Conservation (phyloP, 1,140 invertebrate species). For the Macrostomum lignano region DNA sequence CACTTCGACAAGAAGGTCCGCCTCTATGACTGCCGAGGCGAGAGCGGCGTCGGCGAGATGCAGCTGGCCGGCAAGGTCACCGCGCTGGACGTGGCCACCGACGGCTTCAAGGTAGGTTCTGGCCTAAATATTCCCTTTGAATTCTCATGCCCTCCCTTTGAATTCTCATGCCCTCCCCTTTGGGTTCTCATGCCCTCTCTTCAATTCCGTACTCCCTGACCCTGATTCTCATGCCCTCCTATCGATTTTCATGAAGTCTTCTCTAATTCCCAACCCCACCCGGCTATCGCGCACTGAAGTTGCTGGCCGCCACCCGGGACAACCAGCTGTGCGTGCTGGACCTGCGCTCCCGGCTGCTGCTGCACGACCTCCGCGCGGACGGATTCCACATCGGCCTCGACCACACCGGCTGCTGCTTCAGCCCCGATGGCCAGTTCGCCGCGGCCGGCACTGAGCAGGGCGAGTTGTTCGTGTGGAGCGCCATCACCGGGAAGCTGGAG, state of each 20-base stretch:
- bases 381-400: slow-evolving; percentile 77
- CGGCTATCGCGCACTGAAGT: no score
- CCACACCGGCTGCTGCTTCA: slow-evolving; percentile 47
- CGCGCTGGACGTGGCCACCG: slow-evolving; percentile 63
- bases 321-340: slow-evolving; percentile 75
- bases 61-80: slow-evolving; percentile 67
- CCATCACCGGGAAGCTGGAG: slow-evolving; percentile 41
- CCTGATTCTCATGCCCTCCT: neutral
- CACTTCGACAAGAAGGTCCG: slow-evolving; percentile 85
- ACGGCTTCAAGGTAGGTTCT: slow-evolving; percentile 15
- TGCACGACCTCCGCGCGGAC: slow-evolving; percentile 42
- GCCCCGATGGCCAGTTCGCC: slow-evolving; percentile 55
- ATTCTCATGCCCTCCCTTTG: neutral
- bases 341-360: slow-evolving; percentile 51
- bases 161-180: neutral
- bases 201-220: slow-evolving; percentile 2
- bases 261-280: no score
- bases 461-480: slow-evolving; percentile 63
- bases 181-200: neutral
- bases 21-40: slow-evolving; percentile 50
- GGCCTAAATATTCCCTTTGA: neutral
- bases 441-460: slow-evolving; percentile 66
- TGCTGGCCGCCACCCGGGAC: slow-evolving; percentile 58
- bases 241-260: slow-evolving; percentile 10
- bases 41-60: slow-evolving; percentile 42